Base-by-base conservation (phyloP, 2,888 invertebrate species). In the Zhuqinia jingwanae region DNA sequence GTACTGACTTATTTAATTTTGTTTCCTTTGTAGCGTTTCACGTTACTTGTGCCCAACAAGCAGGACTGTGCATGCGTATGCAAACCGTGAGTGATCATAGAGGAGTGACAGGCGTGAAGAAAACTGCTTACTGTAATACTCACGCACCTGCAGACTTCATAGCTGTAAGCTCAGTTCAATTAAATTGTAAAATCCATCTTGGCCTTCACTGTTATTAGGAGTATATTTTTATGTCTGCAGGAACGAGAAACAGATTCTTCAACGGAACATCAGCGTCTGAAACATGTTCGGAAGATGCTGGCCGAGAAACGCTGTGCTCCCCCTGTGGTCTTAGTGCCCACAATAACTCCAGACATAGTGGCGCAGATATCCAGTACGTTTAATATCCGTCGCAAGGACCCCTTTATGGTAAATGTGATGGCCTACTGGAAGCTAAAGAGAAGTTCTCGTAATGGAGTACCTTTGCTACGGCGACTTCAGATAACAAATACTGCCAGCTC, bases 381-480 rank as follows among this genome's bases (percentile, higher is more conserved):
- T 8, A 93, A 92, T 73, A 93, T 95, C 86, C 94, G 95, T 25
- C 96, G 96, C 91, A 95, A 96, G 88, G 96, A 96, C 27, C 96
- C 96, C 90, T 96, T 99, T 91, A 95, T 99, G 91, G 96, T 96
- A 92, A 94, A 97, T 2, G 93, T 99, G 15, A 95, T 99, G 81
- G 97, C 98, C 0, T 99, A 99, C 92, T 99, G 99, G 99, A 99
- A 98, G 2, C 93, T 99, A 60, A 99, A 99, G 92, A 93, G 99
- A 0, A 97, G 98, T 92, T 96, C 96, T 88, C 93, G 99, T 75
- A 98, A 99, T 92, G 99, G 99, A 0, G 99, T 99, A 10, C 99
- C 99, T 0, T 93, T 99, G 86, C 93, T 99, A 86, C 93, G 99
- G 60, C 93, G 99, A 6, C 93, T 98, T 36, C 97, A 97, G 91